Evolutionary conservation across 1,140 invertebrate species (phyloP).

Genomic region (Brachionus rubens): DNA sequence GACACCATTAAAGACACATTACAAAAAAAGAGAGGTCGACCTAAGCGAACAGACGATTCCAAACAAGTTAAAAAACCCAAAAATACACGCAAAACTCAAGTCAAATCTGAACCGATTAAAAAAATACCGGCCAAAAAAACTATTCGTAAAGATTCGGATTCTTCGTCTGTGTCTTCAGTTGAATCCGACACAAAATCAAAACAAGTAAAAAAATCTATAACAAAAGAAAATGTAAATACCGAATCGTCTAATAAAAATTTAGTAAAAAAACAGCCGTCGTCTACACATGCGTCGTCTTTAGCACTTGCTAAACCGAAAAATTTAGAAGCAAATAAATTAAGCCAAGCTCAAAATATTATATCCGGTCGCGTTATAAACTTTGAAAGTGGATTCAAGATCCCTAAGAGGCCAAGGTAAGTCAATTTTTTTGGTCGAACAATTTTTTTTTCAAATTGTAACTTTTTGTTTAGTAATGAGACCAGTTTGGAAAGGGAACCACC

Average conservation of each 20-base stretch:
- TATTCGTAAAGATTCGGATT: neutral
- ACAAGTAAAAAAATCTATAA: neutral
- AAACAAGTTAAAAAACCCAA: neutral
- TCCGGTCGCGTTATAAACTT: constrained; percentile 18
- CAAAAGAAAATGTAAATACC: constrained; percentile 36
- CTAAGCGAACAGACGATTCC: neutral
- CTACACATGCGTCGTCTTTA: no score
- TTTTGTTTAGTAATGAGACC: neutral
- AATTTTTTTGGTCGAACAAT: neutral
- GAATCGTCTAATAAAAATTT: neutral
- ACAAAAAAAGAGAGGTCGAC: neutral
- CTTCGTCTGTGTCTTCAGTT: neutral
- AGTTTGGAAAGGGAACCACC: neutral
- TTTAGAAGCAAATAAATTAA: neutral
- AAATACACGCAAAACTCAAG: neutral
- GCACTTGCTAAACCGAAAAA: neutral
- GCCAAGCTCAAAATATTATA: constrained; percentile 16
- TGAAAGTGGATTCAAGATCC: constrained; percentile 17
- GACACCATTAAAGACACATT: neutral
- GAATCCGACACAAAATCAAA: neutral
- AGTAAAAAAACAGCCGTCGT: neutral
- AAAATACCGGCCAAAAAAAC: neutral
- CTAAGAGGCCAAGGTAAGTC: constrained; percentile 14
- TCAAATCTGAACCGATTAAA: neutral
- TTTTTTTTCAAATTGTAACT: neutral